Evolutionary conservation across 2,797 vertebrate species (phyloP).

Genomic region (Jordanella pulchra): DNA sequence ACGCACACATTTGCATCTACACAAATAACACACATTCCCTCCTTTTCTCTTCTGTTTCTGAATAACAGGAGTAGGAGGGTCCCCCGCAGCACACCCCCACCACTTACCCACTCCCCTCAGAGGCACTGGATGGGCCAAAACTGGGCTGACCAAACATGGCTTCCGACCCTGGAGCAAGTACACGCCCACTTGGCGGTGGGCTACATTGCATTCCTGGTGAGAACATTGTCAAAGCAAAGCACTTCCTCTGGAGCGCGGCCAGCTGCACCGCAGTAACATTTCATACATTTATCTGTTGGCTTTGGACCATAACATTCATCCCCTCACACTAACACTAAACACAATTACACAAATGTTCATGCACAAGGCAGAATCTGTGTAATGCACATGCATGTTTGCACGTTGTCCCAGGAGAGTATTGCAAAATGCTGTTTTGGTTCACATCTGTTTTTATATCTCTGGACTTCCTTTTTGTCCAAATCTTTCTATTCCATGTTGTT

Average conservation of each 20-base stretch:
- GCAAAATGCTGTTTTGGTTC: slow-evolving; percentile 55
- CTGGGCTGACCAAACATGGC: slow-evolving; percentile 80
- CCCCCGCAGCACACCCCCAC: slow-evolving; percentile 16
- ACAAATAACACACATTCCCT: slow-evolving; percentile 61
- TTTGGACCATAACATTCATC: slow-evolving; percentile 9
- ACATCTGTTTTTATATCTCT: slow-evolving; percentile 34
- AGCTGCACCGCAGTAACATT: slow-evolving; percentile 77
- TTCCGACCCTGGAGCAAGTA: slow-evolving; percentile 71
- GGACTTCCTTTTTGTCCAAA: slow-evolving; percentile 17
- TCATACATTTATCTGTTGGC: slow-evolving; percentile 75
- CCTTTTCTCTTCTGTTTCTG: slow-evolving; percentile 41
- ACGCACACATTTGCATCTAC: slow-evolving; percentile 60
- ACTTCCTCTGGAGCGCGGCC: slow-evolving; percentile 79
- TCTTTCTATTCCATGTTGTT: slow-evolving; percentile 24
- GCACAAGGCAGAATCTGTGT: slow-evolving; percentile 3
- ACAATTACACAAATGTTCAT: slow-evolving; percentile 6
- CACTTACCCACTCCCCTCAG: slow-evolving; percentile 12
- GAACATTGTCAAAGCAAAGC: slow-evolving; percentile 84
- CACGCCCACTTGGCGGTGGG: slow-evolving; percentile 80
- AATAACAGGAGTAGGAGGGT: slow-evolving; percentile 69
- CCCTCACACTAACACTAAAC: slow-evolving; percentile 46
- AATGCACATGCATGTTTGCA: slow-evolving; percentile 6
- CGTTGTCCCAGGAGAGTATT: slow-evolving; percentile 12
- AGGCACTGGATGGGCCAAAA: slow-evolving; percentile 71
- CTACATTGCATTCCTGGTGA: slow-evolving; percentile 83